Evolutionary conservation across 2,888 invertebrate species (phyloP), one percentile per base, ranked within the genome.

Genomic region (Ornithoptera priamus): DNA sequence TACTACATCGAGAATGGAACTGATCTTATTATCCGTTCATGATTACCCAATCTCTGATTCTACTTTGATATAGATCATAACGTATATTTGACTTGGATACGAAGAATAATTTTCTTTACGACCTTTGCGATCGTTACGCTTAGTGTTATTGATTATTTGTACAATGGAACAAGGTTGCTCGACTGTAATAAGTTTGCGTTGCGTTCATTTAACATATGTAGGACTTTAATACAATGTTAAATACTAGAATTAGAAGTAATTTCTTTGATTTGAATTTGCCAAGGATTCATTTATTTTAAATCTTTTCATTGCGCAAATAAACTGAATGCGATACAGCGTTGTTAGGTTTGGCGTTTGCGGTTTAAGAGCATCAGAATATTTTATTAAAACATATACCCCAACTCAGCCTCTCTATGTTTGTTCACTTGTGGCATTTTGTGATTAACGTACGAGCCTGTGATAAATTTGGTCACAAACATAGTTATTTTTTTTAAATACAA

Each of bases 141-240:
- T 12, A 42, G 36, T 46, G 57, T 42, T 69, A 69, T 69, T 58
- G 46, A 65, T 69, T 65, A 46, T 62, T 59, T 30, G 17, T 58
- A 57, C 57, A 53, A 60, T 50, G 22, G 56, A 1, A 50, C 69
- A 65, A 69, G 65, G 69, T 65, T 69, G 46, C 46, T 53, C 65
- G 56, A 58, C 61, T 63, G 65, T 69, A 36, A 65, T 17, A 8
- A 20, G 30, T 42, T 56, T 22, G 50, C 18, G 17, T 50, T 50
- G 3, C 2, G 18, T 50, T 50, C 50, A 50, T 50, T 50, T 50
- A 50, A 50, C 50, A 18, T 50, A 50, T 50, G 18, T 50, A 18
- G 2, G 3, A 50, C 50, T 50, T 50, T 17, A 50, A 50, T 50
- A 12, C 50, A 50, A 50, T 50, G 18, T 17, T 15, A 1, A 50